Evolutionary conservation across 2,888 invertebrate species (phyloP), one percentile per base, ranked within the genome.

Genomic region (Notodonta ziczac): DNA sequence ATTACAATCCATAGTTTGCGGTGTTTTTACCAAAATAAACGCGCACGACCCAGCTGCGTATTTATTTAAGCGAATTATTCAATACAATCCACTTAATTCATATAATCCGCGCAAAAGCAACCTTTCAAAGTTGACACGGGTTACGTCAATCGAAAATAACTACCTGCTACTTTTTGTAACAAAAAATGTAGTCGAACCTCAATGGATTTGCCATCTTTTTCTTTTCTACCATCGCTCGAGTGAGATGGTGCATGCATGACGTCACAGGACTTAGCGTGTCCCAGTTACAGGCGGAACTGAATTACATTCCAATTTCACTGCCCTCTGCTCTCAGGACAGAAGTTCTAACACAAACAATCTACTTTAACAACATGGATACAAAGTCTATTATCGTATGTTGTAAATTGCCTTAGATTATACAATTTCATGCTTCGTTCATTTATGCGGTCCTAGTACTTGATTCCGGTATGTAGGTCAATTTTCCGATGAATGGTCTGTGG

Each of bases 171-270:
- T 46, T 50, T 50, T 50, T 59, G 58, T 56, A 65, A 59, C 50
- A 16, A 62, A 61, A 62, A 56, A 57, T 32, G 60, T 62, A 60
- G 54, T 53, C 59, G 55, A 70, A 69, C 68, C 69, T 86, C 83
- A 84, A 85, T 87, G 86, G 73, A 80, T 82, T 69, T 65, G 66
- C 79, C 66, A 55, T 86, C 81, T 71, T 80, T 59, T 64, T 81
- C 74, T 64, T 81, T 73, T 16, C 57, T 35, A 56, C 60, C 59
- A 60, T 60, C 46, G 69, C 61, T 70, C 68, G 77, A 81, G 59
- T 61, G 82, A 75, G 73, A 77, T 58, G 76, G 74, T 79, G 82
- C 78, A 81, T 56, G 72, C 66, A 63, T 83, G 82, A 84, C 85
- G 87, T 87, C 87, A 86, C 80, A 59, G 81, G 82, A 77, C 66